Base-by-base conservation (phyloP, 2,797 vertebrate genomes). In the Mormyrus hasselquistii region DNA sequence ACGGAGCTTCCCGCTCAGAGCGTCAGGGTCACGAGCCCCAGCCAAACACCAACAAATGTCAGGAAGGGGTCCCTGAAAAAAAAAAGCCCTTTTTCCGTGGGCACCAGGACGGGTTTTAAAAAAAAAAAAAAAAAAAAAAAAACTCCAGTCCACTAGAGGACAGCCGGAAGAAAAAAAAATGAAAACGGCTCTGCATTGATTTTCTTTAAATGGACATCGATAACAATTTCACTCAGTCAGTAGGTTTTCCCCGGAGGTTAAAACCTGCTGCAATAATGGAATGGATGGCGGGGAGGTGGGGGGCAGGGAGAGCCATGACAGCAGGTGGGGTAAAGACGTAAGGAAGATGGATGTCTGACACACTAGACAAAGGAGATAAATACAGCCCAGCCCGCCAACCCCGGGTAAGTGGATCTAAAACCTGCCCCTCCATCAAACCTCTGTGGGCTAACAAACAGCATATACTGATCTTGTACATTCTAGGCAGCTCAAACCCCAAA, bases 181-280 rank as follows among this genome's bases (percentile, higher is more conserved):
- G 16, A 49, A 10, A 84, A 47, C 8, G 4, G n/a, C 8, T 50
- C 41, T 16, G 41, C n/a, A 84, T 84, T 84, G 82, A 84, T 84
- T 84, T 50, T 49, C 82, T 84, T 50, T 50, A 47, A 84, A 84
- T 84, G 82, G 47, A 84, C 47, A 84, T 84, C 82, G 41, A 84
- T 84, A 87, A 87, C 49, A 87, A 87, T 59, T 59, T 62, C 38
- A 50, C 41, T 83, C 79, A 8, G 79, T 5, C 79, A 83, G 79
- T 83, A 83, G 79, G 41, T 50, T 50, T 84, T 50, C 82, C 7
- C 47, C 0, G 3, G n/a, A 84, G 82, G 47, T 84, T 50, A 25
- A 84, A 84, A 50, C 82, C 44, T 25, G 47, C 82, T 50, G 47
- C 41, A 84, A 84, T 50, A 84, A 79, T 79, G 34, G 82, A 49